These are phyloP conservation scores for Brachionichthys hirsutus DNA, from an alignment of 2,113 vertebrate genomes.

Conservation along the genomic window DNA sequence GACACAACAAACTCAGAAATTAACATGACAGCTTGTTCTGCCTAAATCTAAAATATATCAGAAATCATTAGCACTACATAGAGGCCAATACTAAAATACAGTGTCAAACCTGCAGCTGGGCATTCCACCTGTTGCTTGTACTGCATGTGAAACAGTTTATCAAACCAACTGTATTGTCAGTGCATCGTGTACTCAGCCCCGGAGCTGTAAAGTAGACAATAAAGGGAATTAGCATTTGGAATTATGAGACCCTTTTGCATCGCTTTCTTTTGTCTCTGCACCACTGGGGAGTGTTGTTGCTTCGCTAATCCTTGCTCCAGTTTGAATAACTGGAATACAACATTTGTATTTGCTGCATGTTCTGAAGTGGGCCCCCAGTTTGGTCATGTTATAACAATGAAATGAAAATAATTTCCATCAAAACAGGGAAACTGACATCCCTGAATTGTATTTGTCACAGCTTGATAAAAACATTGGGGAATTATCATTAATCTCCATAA, in stretches of 20 bases:
- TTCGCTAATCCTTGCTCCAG: constrained; percentile 15
- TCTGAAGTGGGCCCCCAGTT: constrained; percentile 17
- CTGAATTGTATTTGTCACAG: constrained; percentile 4
- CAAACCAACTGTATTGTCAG: not conserved
- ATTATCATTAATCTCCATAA: not conserved
- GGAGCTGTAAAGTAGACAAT: constrained; percentile 23
- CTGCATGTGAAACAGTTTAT: too few relatives aligned
- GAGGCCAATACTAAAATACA: not conserved
- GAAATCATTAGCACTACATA: not conserved
- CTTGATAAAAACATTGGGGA: constrained; percentile 5
- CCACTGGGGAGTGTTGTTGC: constrained; percentile 15
- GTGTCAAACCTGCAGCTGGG: not conserved
- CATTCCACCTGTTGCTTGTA: constrained; percentile 10
- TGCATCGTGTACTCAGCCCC: not conserved
- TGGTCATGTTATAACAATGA: constrained; percentile 6
- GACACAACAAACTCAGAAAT: too few relatives aligned
- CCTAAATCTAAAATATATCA: not conserved
- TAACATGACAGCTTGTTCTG: too few relatives aligned
- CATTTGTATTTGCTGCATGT: constrained; percentile 3
- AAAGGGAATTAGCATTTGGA: constrained; percentile 40
- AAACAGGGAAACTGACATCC: constrained; percentile 12
- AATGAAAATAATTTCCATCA: constrained; percentile 8
- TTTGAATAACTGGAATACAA: constrained; percentile 11
- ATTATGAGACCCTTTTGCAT: constrained; percentile 13
- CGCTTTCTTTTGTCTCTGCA: constrained; percentile 15